phyloP scores from a whole-genome alignment of 2,113 vertebrate species.

The Passer domesticus region DNA sequence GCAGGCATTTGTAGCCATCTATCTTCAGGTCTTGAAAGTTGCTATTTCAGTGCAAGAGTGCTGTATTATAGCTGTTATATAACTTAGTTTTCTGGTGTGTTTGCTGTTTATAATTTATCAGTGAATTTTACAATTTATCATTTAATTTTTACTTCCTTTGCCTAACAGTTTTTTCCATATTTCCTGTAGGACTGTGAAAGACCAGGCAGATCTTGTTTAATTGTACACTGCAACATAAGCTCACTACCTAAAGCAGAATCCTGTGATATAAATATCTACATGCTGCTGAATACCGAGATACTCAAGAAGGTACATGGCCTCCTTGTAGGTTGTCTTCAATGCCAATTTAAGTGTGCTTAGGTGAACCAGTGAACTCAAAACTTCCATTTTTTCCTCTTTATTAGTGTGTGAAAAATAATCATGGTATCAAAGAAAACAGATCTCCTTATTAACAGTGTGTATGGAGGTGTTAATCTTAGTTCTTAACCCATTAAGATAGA shows the following conservation, averaged over 20 bases:
- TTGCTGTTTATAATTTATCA: not conserved
- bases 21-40: not conserved
- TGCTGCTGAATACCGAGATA: slow-evolving; percentile 95
- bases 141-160: not conserved
- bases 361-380: not conserved
- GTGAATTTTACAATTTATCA: not conserved
- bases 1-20: not conserved
- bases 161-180: not conserved
- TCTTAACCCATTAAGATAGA: not conserved
- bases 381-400: not conserved
- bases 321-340: not conserved
- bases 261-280: slow-evolving; percentile 83
- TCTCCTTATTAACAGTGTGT: not conserved
- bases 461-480: not conserved
- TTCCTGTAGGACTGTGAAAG: slow-evolving; percentile 89
- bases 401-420: not conserved
- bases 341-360: not conserved
- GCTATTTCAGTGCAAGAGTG: not conserved
- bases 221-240: slow-evolving; percentile 84
- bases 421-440: not conserved
- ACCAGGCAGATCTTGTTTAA: slow-evolving; percentile 85
- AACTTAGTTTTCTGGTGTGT: not conserved
- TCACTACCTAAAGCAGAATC: slow-evolving; percentile 88
- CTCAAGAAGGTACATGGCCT: slow-evolving; percentile 84
- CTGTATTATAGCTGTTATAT: not conserved